Evolutionary conservation across 2,888 invertebrate species (phyloP), one percentile per base, ranked within the genome.

Genomic region (Tenthredo mesomela): DNA sequence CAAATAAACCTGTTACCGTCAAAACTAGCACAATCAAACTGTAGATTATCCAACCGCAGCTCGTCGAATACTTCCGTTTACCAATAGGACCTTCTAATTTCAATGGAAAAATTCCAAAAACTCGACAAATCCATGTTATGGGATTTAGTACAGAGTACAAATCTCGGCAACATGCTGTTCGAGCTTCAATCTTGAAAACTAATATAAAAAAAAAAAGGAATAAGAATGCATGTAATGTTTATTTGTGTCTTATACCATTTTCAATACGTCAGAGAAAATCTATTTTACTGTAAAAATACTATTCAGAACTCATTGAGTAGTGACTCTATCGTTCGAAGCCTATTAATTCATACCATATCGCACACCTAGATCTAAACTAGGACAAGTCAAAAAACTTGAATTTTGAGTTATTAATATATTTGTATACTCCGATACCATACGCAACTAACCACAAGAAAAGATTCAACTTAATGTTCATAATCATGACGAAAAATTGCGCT

Each of bases 81-180:
- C 29, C 67, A 67, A 21, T 29, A 33, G 67, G 65, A 7, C 67
- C 67, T 82, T 82, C 29, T 50, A 82, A 47, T 18, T 15, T 29
- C 21, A 70, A n/a, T 67, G 82, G 82, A n/a, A 82, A 82, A 29
- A 47, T 67, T 43, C 82, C 82, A n/a, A 7, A 7, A 43, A 82
- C 9, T 18, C 47, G 82, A n/a, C 67, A 40, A 33, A 82, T 21
- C 43, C 25, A 67, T 1, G 82, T 82, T 1, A 67, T 40, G 25
- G 82, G 67, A n/a, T 10, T 25, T 18, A 82, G n/a, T 12, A 58
- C 43, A 6, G 47, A 47, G 21, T 67, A 82, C 18, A 82, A 70
- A 82, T 82, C 82, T 65, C 33, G 71, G n/a, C 18, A 9, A 43
- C 10, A 43, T 21, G 21, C 40, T 47, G 5, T n/a, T 82, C 6